Evolutionary conservation across 2,888 invertebrate genomes (phyloP), one percentile per base, ranked within the genome.

Genomic region (Platycheirus albimanus): DNA sequence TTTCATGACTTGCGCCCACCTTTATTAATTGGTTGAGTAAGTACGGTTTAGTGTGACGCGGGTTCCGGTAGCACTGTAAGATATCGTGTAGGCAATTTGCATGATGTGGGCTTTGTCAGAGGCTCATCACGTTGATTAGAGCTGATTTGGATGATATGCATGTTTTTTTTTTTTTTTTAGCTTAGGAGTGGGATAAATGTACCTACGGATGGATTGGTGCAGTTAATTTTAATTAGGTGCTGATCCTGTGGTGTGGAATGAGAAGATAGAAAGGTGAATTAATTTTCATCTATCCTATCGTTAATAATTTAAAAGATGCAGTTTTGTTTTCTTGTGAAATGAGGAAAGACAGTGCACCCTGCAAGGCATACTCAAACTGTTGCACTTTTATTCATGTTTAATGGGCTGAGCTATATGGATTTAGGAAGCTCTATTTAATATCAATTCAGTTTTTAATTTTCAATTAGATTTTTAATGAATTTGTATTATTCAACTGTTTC

Each of bases 1-100:
- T 83, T 78, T 83, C 83, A 83, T 74, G 83, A 83, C 83, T 78
- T 64, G 83, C 78, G 83, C 83, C 83, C 83, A 83, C 83, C 67
- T 78, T 61, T 64, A 74, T 83, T 83, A 83, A 83, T 77, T 83
- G 83, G 45, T 66, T 69, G 83, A 72, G 51, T 74, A 72, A 74
- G 67, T 72, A 58, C 58, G 70, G 58, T 58, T 74, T 69, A 56
- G 54, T 28, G 64, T 19, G 20, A 17, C 19, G 51, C 56, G 58
- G n/a, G 30, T 38, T 41, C 47, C 81, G 56, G 83, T 72, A 61
- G 78, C 64, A n/a, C 33, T 30, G 56, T 13, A 56, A n/a, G 69
- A 63, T 41, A 76, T 64, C 81, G 61, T 83, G 83, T 77, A 72
- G 83, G 77, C 69, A 77, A 83, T 81, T 81, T 81, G 76, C 80